Percentiles rank a stretch among this genome's conserved stretches.
phyloP scores from a whole-genome alignment of 2,888 invertebrate genomes.

The Melieria crassipennis region DNA sequence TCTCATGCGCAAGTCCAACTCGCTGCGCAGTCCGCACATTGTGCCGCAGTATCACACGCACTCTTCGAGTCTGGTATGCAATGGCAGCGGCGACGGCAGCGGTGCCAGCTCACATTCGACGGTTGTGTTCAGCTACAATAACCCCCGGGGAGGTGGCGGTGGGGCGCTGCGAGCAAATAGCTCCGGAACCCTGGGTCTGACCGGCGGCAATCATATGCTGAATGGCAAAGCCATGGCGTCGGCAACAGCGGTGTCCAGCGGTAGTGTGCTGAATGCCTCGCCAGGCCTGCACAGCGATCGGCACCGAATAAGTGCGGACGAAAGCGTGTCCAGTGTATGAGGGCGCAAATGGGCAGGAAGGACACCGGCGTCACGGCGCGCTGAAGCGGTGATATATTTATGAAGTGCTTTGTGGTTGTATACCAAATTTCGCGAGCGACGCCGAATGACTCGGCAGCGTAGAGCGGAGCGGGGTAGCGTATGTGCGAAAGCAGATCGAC shows the following conservation, averaged over 20 bases:
- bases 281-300: not conserved
- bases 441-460: no score
- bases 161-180: slow-evolving; percentile 9
- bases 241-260: slow-evolving; percentile 22
- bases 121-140: slow-evolving; percentile 53
- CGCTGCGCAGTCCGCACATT: slow-evolving; percentile 6
- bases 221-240: slow-evolving; percentile 17
- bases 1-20: slow-evolving; percentile 29
- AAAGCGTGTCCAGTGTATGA: slow-evolving; percentile 56
- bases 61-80: slow-evolving; percentile 37
- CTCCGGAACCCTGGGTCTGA: not conserved
- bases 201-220: slow-evolving; percentile 4
- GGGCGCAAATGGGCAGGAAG: slow-evolving; percentile 17
- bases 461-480: no score
- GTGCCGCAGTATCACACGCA: slow-evolving; percentile 7
- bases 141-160: slow-evolving; percentile 47
- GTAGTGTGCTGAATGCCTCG: not conserved
- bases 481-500: no score
- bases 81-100: slow-evolving; percentile 17
- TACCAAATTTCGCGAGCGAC: no score
- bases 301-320: slow-evolving; percentile 34
- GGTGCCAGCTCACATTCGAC: slow-evolving; percentile 35
- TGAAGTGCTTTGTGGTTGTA: slow-evolving; percentile 1
- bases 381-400: not conserved
- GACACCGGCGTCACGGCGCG: not conserved